Conservation (phyloP, 2,888 invertebrate genomes). For the Lamellibrachia satsuma region DNA sequence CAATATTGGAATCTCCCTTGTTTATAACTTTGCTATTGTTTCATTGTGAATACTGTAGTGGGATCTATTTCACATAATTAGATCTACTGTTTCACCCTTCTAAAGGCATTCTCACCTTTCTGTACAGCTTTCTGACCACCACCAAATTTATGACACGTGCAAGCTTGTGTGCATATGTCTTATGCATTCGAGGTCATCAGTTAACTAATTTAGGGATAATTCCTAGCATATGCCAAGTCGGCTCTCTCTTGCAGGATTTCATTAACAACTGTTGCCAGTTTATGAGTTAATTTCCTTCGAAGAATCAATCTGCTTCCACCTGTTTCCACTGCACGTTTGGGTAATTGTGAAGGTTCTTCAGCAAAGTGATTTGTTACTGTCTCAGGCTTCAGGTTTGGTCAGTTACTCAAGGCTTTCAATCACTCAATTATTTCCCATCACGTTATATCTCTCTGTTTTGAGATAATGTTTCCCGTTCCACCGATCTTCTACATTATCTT, state of each 20-base stretch:
- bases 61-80: too few relatives aligned
- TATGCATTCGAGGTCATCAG: neutral
- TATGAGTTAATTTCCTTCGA: neutral
- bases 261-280: neutral
- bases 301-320: neutral
- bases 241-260: neutral
- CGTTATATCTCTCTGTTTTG: too few relatives aligned
- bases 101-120: neutral
- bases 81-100: too few relatives aligned
- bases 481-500: too few relatives aligned
- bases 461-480: too few relatives aligned
- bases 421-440: neutral
- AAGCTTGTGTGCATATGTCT: neutral
- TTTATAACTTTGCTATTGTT: too few relatives aligned
- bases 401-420: neutral
- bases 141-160: neutral
- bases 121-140: neutral
- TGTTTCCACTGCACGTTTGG: neutral
- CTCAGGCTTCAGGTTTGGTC: neutral
- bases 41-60: too few relatives aligned
- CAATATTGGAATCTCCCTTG: too few relatives aligned
- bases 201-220: slow-evolving; percentile 4
- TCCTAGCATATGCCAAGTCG: neutral
- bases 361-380: neutral
- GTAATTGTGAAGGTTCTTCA: neutral